Conservation (phyloP, 2,797 vertebrate species). For the Intellagama lesueurii region DNA sequence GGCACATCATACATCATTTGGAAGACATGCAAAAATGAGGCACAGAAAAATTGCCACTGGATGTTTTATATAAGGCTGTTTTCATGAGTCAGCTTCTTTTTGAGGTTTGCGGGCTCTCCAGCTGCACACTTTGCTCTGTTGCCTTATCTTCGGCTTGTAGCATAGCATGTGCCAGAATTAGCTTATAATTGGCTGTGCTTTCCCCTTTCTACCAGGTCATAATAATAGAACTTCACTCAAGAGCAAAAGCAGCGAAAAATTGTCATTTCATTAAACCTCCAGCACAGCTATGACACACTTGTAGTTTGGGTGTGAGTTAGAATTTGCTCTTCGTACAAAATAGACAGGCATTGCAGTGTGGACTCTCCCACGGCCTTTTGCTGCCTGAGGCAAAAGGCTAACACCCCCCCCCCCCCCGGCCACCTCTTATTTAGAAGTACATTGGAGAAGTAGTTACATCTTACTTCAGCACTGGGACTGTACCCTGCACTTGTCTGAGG, state of each 20-base stretch:
- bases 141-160: conserved; percentile 66
- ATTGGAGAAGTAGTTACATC: too few species aligned
- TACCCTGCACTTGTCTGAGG: too few species aligned
- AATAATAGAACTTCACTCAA: conserved; percentile 61
- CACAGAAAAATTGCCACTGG: conserved; percentile 75
- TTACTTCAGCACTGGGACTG: too few species aligned
- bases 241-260: background rate
- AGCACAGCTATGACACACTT: conserved; percentile 57
- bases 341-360: too few species aligned
- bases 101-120: conserved; percentile 66
- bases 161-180: conserved; percentile 68
- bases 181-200: conserved; percentile 72
- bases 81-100: conserved; percentile 78
- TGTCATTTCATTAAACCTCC: background rate
- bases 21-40: conserved; percentile 71
- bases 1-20: conserved; percentile 80
- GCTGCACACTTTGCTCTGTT: conserved; percentile 62
- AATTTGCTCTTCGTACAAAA: conserved; percentile 36
- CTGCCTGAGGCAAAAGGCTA: too few species aligned
- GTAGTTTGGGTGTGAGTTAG: background rate
- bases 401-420: too few species aligned
- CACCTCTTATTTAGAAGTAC: too few species aligned
- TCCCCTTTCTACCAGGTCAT: conserved; percentile 51
- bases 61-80: conserved; percentile 67
- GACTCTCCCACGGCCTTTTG: too few species aligned